Base-by-base conservation (phyloP, 2,888 invertebrate species). In the Choreutis nemorana region DNA sequence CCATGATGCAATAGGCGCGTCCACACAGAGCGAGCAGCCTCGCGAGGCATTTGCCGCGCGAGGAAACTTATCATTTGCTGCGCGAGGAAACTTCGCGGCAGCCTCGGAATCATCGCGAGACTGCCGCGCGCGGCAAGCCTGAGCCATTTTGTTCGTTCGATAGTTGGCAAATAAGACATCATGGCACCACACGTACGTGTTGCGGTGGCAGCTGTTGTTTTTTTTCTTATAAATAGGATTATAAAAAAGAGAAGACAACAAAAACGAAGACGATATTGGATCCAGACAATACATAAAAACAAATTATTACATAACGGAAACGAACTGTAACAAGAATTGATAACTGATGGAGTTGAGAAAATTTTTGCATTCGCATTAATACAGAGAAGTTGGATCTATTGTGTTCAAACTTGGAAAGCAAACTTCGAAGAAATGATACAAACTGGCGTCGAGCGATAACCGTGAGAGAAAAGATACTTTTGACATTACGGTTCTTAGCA, bases 201-300 rank as follows among this genome's bases (percentile, higher is more conserved):
- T 28, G 36, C 40, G 28, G 34, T 37, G 37, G 33, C 35, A 39
- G 37, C 39, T 39, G 35, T 38, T 33, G 32, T 32, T 38, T 36
- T 38, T 35, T 31, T 38, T 24, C 30, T 38, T 32, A 33, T 35
- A 32, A 29, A 29, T 33, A 36, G 30, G 32, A 35, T 32, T 33
- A 33, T 39, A 36, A 35, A 37, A 39, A 39, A 34, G 31, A 33
- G 36, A 39, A 36, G 30, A 35, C 33, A 31, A 31, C 25, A 34
- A 37, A 34, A 31, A 18, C 18, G 5, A 6, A 18, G 7, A 18
- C 18, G 18, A 18, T 6, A 7, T 6, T 18, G 5, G 5, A 18
- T 18, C 5, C 18, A 18, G 18, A n/a, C n/a, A n/a, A n/a, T n/a
- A n/a, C n/a, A n/a, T n/a, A n/a, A n/a, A n/a, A n/a, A n/a, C n/a